Conservation (phyloP, 2,888 invertebrate species). For the Agriotes lineatus region DNA sequence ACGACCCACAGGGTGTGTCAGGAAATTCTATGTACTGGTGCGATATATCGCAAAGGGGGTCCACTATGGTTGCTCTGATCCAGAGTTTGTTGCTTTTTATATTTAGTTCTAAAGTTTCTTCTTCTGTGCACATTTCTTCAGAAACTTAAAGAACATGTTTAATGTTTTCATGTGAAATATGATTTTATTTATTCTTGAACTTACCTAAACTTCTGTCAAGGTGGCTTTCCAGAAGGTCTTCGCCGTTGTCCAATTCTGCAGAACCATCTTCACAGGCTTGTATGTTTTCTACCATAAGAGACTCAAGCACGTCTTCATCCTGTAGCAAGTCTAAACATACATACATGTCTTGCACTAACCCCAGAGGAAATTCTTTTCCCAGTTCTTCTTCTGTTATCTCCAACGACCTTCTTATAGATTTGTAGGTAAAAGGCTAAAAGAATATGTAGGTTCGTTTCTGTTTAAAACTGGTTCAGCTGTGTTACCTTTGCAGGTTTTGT, state of each 20-base stretch:
- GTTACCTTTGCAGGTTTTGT: background rate
- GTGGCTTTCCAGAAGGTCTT: background rate
- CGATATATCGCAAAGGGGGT: slow-evolving; percentile 48
- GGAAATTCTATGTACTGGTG: slow-evolving; percentile 52
- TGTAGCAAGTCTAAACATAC: background rate
- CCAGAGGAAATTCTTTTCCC: background rate
- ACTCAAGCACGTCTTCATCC: slow-evolving; percentile 1
- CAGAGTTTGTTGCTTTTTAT: slow-evolving; percentile 37
- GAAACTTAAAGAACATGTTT: no score
- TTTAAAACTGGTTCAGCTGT: no score
- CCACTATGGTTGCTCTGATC: slow-evolving; percentile 44
- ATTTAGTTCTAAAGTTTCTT: slow-evolving; percentile 8
- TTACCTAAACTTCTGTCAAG: no score
- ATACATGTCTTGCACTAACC: slow-evolving; percentile 4
- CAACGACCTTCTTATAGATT: slow-evolving; percentile 6
- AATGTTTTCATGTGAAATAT: no score
- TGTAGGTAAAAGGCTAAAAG: slow-evolving; percentile 23
- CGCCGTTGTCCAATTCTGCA: background rate
- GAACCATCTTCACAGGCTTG: no score
- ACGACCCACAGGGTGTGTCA: slow-evolving; percentile 56
- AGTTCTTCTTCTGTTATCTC: slow-evolving; percentile 12
- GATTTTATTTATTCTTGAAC: no score
- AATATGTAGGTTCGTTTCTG: no score
- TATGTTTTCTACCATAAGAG: background rate
- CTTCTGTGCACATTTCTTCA: slow-evolving; percentile 13